Evolutionary conservation across 2,888 invertebrate species (phyloP), one percentile per base, ranked within the genome.

Genomic region (Cancer borealis): DNA sequence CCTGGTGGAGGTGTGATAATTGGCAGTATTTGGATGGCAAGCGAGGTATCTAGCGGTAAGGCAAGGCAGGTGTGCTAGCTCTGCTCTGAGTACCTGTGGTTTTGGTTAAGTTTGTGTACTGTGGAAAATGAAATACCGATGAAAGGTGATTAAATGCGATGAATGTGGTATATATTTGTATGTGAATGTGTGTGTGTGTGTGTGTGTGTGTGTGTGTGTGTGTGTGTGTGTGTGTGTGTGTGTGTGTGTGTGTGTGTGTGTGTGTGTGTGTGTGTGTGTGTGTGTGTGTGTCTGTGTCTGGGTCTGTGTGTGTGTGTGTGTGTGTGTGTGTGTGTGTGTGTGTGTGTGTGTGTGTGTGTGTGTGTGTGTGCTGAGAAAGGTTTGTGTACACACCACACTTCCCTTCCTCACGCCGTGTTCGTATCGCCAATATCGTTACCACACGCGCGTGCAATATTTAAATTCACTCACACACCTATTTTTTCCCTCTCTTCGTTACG

Each of bases 401-500:
- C n/a, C 84, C 66, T 66, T 66, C n/a, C 66, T 21, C 66, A 54
- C 54, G 26, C 73, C 73, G 26, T 10, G 2, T 6, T 26, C 73
- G 73, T 79, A 26, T 26, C 39, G 39, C 1, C 39, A 84, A 39
- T 84, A 84, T 84, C 84, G 17, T 14, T 14, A 10, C 84, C 21
- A 39, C 79, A 17, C 30, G n/a, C 66, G 66, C 39, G 84, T 84
- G 84, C 30, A 84, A 84, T 84, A 84, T 84, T 30, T 17, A 14
- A 84, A 84, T 84, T 84, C 39, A 39, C 30, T 39, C 17, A 84
- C 30, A 84, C 17, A 84, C 39, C 17, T 84, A 39, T 39, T 84
- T 39, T 84, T 84, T 30, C 30, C 84, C 84, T 84, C 73, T 73
- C 73, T 73, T 73, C 73, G 73, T 73, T 73, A 73, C 73, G 73